Base-by-base conservation (phyloP, 2,113 vertebrate genomes). In the Bothrops jararaca region DNA sequence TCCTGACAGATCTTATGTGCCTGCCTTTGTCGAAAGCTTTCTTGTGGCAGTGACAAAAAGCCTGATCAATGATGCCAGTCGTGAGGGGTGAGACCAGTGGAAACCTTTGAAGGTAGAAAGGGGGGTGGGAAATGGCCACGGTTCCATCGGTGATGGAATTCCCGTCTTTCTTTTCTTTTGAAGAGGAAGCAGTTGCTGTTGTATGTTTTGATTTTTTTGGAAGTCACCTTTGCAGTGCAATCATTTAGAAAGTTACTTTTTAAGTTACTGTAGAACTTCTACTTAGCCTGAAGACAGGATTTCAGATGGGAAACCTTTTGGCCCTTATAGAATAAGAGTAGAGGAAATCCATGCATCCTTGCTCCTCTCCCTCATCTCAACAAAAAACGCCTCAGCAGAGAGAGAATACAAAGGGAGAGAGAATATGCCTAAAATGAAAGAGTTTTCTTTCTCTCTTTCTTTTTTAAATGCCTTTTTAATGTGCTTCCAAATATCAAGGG, bases 301-400 rank as follows among this genome's bases (percentile, higher is more conserved):
- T 90, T 90, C 74, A 93, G 56, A 53, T 86, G n/a, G 23, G 13
- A 86, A 93, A 93, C 89, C 92, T 93, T 90, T 90, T 90, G 89
- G 74, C 92, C 92, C 85, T 90, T 12, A 15, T 5, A 42, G 92
- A 90, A 86, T 24, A 93, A 50, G 92, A 93, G 80, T 90, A 48
- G 56, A 90, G 29, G 7, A 26, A 54, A 86, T 89, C 52, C 48
- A 39, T n/a, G 89, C 48, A 29, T 90, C 54, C 45, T 26, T 9
- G 5, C 69, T 22, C 3, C 39, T 2, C 7, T 29, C 64, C 89
- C 45, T 24, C 45, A 2, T 90, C 86, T 53, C n/a, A 53, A 39
- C 88, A n/a, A 90, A 50, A 90, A 89, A 89, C 29, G 89, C n/a
- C 20, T 42, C 80, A 86, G 86, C 92, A 93, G 89, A 93, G 29